Base-by-base conservation (phyloP, 2,113 vertebrate genomes). In the Phylloscopus whistleri region DNA sequence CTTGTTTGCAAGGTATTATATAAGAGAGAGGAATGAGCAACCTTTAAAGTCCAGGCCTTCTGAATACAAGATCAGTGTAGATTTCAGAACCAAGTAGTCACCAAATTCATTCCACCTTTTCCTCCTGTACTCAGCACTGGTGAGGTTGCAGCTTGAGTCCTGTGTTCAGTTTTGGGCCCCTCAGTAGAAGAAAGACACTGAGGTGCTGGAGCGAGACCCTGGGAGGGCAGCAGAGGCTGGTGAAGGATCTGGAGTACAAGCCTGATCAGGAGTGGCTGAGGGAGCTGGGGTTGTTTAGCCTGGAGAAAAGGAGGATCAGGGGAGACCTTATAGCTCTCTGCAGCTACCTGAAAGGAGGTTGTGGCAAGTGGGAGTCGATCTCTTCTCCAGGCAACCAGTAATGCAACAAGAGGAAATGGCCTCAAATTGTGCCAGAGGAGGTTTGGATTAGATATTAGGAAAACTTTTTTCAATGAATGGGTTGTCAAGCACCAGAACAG, bases 401-500 rank as follows among this genome's bases (percentile, higher is more conserved):
- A 33, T 4, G 27, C 31, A 56, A 30, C 2, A 11, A 58, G 58
- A 64, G 21, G 14, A 88, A 73, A 37, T 33, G 35, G 26, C 58
- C 21, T 58, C 35, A 37, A 26, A 11, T 27, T 58, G 15, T 20
- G 16, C 35, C 52, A 37, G 14, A 7, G 26, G 51, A 64, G 16
- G 10, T 73, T 73, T 43, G 35, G 26, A 41, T 16, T 62, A 13
- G 41, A 41, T 56, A 18, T 41, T 16, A 31, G 26, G 26, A 72
- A 49, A 55, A 3, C 0, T 2, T 5, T 62, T 55, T 72, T 35
- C 13, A 49, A 5, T n/a, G 11, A 55, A 22, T 49, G 21, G 17
- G 9, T 64, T 49, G 26, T 64, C 51, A 72, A 41, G n/a, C 20
- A 8, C 31, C 9, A 2, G 6, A 43, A 64, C 31, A 43, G 26